Evolutionary conservation across 2,113 vertebrate genomes (phyloP).

Genomic region (Merops nubicus): DNA sequence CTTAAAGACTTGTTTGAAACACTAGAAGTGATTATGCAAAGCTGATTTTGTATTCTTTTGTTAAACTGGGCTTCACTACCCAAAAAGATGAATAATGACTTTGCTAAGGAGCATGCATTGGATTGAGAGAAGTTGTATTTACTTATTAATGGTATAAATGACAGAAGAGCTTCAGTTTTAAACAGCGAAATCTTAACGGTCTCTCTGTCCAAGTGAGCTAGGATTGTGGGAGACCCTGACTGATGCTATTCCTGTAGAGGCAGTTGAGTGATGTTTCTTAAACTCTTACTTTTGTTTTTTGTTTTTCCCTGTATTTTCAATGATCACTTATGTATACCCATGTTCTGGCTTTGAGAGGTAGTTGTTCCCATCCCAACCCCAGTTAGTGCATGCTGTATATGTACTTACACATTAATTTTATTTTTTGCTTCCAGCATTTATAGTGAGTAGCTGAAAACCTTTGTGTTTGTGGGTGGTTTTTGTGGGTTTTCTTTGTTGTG

Average conservation of each 20-base stretch:
- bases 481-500: not conserved
- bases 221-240: not conserved
- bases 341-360: not conserved
- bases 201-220: not conserved
- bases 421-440: not conserved
- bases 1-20: not conserved
- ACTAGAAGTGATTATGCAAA: not conserved
- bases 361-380: not conserved
- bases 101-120: not conserved
- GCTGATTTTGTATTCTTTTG: not conserved
- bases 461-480: not conserved
- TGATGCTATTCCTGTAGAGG: not conserved
- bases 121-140: not conserved
- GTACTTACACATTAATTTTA: not conserved
- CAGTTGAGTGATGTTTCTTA: not conserved
- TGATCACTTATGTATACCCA: not conserved
- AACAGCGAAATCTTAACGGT: not conserved
- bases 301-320: not conserved
- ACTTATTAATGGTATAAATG: not conserved
- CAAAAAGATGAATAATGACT: not conserved
- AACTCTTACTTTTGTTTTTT: not conserved
- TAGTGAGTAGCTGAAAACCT: not conserved
- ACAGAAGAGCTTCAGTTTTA: not conserved
- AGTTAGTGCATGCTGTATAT: rapidly evolving
- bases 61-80: not conserved